Conservation (phyloP, 2,888 invertebrate species). For the Epistrophe grossulariae region DNA sequence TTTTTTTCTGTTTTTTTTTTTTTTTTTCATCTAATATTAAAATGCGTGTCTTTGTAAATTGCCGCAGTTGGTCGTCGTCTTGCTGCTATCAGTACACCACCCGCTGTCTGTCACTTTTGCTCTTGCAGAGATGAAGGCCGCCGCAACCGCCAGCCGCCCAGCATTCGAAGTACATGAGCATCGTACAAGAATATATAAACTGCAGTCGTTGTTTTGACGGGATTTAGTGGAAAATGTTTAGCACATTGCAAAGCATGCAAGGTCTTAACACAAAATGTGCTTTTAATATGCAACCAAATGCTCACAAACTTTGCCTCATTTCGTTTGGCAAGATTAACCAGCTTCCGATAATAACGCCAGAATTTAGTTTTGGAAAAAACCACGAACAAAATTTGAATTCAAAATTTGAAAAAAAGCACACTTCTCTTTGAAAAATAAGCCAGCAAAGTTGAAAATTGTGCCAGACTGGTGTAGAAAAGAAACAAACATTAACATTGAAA, state of each 20-base stretch:
- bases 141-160: not conserved
- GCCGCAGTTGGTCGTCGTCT: constrained; percentile 33
- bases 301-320: no score
- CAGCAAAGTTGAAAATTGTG: no score
- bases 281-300: no score
- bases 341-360: no score
- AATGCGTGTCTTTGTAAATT: constrained; percentile 48
- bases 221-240: not conserved
- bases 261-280: no score
- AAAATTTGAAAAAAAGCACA: no score
- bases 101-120: constrained; percentile 43
- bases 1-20: constrained; percentile 26
- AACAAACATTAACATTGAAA: no score
- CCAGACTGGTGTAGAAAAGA: no score
- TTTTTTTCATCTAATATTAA: constrained; percentile 48
- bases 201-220: not conserved
- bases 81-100: not conserved
- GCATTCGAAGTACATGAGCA: not conserved
- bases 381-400: no score
- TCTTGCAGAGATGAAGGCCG: constrained; percentile 30
- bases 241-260: constrained; percentile 1
- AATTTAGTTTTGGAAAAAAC: no score
- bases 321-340: no score
- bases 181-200: constrained; percentile 23
- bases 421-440: no score